These are phyloP conservation scores for Lepidurus couesii DNA, from an alignment of 1,140 invertebrate genomes.

Conservation along the genomic window DNA sequence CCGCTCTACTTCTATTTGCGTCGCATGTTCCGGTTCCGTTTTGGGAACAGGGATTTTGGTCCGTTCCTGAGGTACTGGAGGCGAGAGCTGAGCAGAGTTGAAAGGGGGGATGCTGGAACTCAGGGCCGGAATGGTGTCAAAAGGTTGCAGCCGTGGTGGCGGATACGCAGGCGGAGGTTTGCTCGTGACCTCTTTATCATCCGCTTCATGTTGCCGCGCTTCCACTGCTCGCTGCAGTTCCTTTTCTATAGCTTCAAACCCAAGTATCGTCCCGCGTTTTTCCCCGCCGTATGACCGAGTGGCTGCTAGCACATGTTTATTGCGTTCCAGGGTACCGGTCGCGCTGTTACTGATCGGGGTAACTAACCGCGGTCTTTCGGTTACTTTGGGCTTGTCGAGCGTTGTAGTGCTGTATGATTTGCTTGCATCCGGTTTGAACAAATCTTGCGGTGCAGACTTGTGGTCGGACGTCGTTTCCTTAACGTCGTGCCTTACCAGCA, in stretches of 20 bases:
- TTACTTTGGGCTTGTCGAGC: constrained; percentile 40
- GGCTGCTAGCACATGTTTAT: constrained; percentile 28
- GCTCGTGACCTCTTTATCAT: constrained; percentile 23
- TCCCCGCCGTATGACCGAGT: constrained; percentile 25
- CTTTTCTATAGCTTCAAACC: constrained; percentile 32
- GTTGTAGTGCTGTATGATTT: constrained; percentile 39
- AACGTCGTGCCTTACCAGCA: constrained; percentile 34
- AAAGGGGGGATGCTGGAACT: neutral
- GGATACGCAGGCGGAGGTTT: constrained; percentile 10
- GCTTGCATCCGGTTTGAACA: neutral
- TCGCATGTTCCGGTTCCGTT: neutral
- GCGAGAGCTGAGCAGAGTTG: constrained; percentile 31
- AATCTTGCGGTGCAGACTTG: constrained; percentile 23
- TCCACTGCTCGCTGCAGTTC: constrained; percentile 13
- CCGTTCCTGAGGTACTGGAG: constrained; percentile 25
- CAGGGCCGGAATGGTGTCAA: constrained; percentile 25
- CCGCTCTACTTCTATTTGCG: constrained; percentile 24
- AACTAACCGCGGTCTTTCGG: constrained; percentile 43
- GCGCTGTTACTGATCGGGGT: constrained; percentile 23
- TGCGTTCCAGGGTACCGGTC: neutral
- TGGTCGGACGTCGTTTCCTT: constrained; percentile 35
- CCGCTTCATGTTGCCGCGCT: neutral
- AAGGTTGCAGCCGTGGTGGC: constrained; percentile 20
- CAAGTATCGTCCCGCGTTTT: constrained; percentile 26
- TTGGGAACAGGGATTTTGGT: constrained; percentile 26